Percentiles rank a stretch among this genome's conserved stretches.
Evolutionary conservation across 2,797 vertebrate species (phyloP).

Genomic region (Sphenopsis melanotis): DNA sequence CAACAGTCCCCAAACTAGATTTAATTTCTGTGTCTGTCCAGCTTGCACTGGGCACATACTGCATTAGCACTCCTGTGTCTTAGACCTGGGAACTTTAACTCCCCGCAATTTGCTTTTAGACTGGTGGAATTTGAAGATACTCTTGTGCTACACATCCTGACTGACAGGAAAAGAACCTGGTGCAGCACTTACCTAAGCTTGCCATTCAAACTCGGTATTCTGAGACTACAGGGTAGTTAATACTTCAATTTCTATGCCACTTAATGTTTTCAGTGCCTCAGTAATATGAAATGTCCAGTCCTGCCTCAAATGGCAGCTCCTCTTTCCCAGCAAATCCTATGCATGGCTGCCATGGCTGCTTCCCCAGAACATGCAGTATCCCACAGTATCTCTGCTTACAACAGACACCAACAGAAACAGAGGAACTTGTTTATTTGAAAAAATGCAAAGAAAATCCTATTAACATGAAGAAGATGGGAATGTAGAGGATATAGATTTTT

Average conservation of each 20-base stretch:
- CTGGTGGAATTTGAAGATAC: neutral
- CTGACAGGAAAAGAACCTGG: neutral
- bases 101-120: neutral
- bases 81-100: neutral
- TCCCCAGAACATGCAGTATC: neutral
- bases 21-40: neutral
- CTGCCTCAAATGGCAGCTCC: neutral
- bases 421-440: neutral
- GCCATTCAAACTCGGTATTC: neutral
- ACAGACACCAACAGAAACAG: neutral
- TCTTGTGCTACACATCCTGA: neutral
- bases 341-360: accelerated
- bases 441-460: neutral
- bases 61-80: neutral
- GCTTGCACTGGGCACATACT: neutral
- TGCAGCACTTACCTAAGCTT: neutral
- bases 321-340: neutral
- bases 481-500: neutral
- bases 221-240: neutral
- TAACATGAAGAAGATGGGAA: neutral
- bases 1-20: neutral
- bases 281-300: neutral
- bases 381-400: neutral
- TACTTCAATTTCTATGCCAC: neutral
- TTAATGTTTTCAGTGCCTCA: neutral